Base-by-base conservation (phyloP, 2,888 invertebrate genomes). In the Apodemia mormo region DNA sequence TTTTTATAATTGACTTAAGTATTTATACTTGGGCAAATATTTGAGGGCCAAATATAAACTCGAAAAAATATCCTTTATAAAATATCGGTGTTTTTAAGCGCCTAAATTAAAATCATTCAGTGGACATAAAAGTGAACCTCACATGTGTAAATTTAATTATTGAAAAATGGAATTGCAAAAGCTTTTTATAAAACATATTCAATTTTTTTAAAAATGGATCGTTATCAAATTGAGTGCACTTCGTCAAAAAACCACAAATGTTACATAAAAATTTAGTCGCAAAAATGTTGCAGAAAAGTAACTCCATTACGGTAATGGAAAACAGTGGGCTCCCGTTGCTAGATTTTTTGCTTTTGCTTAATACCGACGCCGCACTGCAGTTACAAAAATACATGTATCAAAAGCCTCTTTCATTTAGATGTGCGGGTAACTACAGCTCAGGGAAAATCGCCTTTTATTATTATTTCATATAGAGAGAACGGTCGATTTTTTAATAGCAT, bases 311-410 rank as follows among this genome's bases (percentile, higher is more conserved):
- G 78, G 80, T 90, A 90, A 90, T 90, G 89, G 89, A 89, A 89
- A 89, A 90, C 86, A 90, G 86, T 88, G 86, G 82, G 82, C 84
- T 84, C 82, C 76, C 82, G 85, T 84, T 79, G 85, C 73, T 76
- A 70, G 71, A 71, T 72, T 73, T 70, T 73, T 72, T 70, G 69
- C 72, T 68, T 68, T 67, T 72, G 71, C 67, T 65, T 69, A 72
- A 69, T 49, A 68, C 65, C 68, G 66, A 69, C 68, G 73, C 88
- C 89, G 89, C 90, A 90, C 78, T 89, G 90, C 90, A 89, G 89
- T 86, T 88, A 86, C 85, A 88, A 84, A 87, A 85, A 87, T 87
- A 86, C 85, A 87, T 89, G 86, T 88, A 88, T 88, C 88, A 89
- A 89, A 88, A 85, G 83, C 78, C 85, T 86, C 88, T 88, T 88